Base-by-base conservation (phyloP, 2,888 invertebrate species). In the Melangyna quadrimaculata region DNA sequence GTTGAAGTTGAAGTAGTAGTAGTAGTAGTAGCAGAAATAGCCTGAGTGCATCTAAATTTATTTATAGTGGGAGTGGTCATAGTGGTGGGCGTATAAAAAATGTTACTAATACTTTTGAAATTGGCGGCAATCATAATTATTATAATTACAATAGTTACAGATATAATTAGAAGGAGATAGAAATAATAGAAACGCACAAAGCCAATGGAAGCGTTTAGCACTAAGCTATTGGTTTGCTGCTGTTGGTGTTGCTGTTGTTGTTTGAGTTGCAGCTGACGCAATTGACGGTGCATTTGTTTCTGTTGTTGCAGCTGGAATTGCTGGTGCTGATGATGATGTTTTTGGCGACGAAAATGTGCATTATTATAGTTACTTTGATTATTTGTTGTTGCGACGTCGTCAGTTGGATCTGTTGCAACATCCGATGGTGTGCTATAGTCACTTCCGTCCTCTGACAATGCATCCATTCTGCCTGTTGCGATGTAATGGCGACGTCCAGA, bases 61-160 rank as follows among this genome's bases (percentile, higher is more conserved):
- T 80, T 80, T 27, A 79, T 71, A 70, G 73, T 79, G 59, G 82
- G 43, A 10, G 83, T 83, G 73, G 83, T 79, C 79, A 80, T 59
- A 84, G 75, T 84, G 77, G 77, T 73, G 86, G 86, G 86, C 86
- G 86, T 86, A 81, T 86, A 81, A 86, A 86, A 80, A 86, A 77
- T 51, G 69, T 78, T 86, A 43, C 69, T 86, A 81, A 86, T 86
- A 81, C 86, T 86, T 80, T 86, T 81, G 57, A 86, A 86, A 70
- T 81, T 86, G 86, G 86, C 86, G 77, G 81, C 86, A 86, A 86
- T 86, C 86, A 86, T 86, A 86, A 86, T 81, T 77, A 81, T 81
- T 86, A 86, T 81, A 86, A 86, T 81, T 86, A 86, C 81, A 81
- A 86, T 73, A 73, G 86, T 81, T 73, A 86, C 77, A 73, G 86